Conservation (phyloP, 92 coral and sea anemone genomes). For the Palythoa grandiflora region DNA sequence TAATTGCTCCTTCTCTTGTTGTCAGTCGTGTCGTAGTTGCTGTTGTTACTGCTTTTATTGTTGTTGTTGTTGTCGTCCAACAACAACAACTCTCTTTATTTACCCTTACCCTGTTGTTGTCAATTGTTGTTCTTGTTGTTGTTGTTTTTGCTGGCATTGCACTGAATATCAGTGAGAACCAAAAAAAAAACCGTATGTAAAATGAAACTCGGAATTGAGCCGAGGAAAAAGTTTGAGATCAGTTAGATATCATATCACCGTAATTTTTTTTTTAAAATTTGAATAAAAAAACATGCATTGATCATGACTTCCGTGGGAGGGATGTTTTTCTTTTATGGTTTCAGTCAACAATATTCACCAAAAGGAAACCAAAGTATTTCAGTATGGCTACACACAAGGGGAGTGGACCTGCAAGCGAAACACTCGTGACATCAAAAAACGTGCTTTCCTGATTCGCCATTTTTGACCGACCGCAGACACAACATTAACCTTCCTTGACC, state of each 20-base stretch:
- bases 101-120: no score
- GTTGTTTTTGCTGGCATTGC: neutral
- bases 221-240: neutral
- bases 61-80: no score
- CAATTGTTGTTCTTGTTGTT: neutral
- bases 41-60: neutral
- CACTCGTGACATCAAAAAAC: neutral
- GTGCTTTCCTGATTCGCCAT: neutral
- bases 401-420: neutral
- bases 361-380: slow-evolving; percentile 10
- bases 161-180: neutral
- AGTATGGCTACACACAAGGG: neutral
- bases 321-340: neutral
- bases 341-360: neutral
- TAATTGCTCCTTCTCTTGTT: no score
- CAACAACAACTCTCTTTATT: no score
- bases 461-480: slow-evolving; percentile 3
- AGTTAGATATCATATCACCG: neutral
- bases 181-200: neutral
- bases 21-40: no score
- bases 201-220: neutral
- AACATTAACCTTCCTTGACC: neutral
- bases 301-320: neutral
- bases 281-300: neutral
- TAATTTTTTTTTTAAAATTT: neutral